A percentile compares a stretch with the other conserved stretches of the same genome.
Evolutionary conservation across 2,113 vertebrate species (phyloP).

Genomic region (Sylvietta virens): DNA sequence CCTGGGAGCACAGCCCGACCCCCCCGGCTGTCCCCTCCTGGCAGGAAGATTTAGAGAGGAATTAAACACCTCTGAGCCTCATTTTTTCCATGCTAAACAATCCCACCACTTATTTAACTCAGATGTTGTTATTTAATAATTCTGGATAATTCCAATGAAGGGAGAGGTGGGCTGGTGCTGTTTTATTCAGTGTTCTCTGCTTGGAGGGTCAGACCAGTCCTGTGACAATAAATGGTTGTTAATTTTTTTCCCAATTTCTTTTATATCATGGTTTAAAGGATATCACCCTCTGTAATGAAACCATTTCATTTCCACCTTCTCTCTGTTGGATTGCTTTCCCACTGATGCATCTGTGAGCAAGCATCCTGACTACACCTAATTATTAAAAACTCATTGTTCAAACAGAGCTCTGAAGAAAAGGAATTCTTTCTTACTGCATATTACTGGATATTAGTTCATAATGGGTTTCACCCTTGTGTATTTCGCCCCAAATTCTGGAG

Average conservation of each 20-base stretch:
- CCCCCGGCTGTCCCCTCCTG: not conserved
- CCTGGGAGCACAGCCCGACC: not conserved
- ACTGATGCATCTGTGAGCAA: not conserved
- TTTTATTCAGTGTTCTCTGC: not conserved
- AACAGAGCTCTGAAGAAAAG: not conserved
- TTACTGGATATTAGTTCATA: not conserved
- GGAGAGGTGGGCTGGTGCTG: not conserved
- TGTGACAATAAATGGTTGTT: not conserved
- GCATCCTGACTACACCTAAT: not conserved
- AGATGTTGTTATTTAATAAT: not conserved
- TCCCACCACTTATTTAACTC: not conserved
- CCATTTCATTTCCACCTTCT: not conserved
- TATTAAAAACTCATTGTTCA: slow-evolving; percentile 12
- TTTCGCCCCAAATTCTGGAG: not conserved
- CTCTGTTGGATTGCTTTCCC: not conserved
- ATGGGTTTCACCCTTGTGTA: not conserved
- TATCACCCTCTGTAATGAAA: not conserved
- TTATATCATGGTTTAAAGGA: not conserved
- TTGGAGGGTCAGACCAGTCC: not conserved
- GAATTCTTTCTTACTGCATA: not conserved
- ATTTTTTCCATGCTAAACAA: not conserved
- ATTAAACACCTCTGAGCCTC: not conserved
- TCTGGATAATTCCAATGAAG: not conserved
- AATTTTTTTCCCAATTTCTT: not conserved
- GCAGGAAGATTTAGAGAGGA: not conserved